phyloP scores from a whole-genome alignment of 2,888 invertebrate species.

The Andrena hattorfiana region DNA sequence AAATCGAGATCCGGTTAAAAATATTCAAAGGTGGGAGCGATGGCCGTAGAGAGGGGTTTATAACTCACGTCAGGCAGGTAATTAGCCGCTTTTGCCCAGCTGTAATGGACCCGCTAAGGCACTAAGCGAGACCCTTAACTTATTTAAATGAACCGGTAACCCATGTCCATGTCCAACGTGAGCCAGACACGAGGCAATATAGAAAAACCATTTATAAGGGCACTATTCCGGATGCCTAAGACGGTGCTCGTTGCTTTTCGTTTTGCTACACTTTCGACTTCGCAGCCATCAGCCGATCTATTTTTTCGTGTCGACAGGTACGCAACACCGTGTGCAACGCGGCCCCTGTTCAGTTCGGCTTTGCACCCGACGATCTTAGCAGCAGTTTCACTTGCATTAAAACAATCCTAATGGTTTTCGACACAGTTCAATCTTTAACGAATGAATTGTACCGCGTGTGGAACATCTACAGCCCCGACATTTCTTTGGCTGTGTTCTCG shows the following conservation, averaged over 20 bases:
- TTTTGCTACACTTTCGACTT: slow-evolving; percentile 74
- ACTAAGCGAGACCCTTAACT: slow-evolving; percentile 84
- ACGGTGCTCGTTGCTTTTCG: slow-evolving; percentile 62
- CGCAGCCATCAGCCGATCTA: slow-evolving; percentile 68
- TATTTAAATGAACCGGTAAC: slow-evolving; percentile 85
- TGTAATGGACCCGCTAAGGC: slow-evolving; percentile 84
- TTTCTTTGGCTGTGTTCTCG: background rate
- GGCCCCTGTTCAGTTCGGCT: slow-evolving; percentile 23
- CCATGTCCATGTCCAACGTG: slow-evolving; percentile 83
- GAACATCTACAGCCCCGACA: background rate
- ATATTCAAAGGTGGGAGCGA: slow-evolving; percentile 75
- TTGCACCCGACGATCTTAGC: background rate
- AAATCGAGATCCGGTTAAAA: slow-evolving; percentile 78
- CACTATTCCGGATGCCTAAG: slow-evolving; percentile 81
- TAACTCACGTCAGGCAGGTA: slow-evolving; percentile 85
- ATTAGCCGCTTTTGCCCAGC: slow-evolving; percentile 85
- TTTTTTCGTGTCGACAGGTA: slow-evolving; percentile 71
- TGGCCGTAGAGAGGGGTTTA: slow-evolving; percentile 79
- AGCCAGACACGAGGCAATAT: slow-evolving; percentile 83
- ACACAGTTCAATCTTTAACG: slow-evolving; percentile 22
- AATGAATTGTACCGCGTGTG: background rate
- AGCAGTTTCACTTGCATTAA: slow-evolving; percentile 1
- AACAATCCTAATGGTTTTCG: background rate
- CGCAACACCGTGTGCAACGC: slow-evolving; percentile 51
- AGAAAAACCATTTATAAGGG: slow-evolving; percentile 85